These are phyloP conservation scores for Brevimyrus niger DNA, from an alignment of 2,113 vertebrate species.

Conservation along the genomic window DNA sequence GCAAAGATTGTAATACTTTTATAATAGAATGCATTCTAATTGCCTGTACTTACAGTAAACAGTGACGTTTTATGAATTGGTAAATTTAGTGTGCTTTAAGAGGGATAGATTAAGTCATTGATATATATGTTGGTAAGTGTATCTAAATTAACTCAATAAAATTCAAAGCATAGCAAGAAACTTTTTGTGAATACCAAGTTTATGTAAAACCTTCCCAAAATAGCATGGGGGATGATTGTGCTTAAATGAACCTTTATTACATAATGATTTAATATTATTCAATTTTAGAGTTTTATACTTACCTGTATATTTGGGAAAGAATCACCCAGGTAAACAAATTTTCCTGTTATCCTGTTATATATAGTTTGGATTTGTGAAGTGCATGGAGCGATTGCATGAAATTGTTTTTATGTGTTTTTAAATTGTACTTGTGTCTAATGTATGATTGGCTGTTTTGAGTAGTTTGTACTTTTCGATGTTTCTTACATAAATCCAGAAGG, in stretches of 20 bases:
- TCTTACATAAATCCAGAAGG: neutral
- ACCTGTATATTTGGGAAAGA: neutral
- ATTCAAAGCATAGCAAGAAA: neutral
- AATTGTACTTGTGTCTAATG: neutral
- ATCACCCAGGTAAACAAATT: neutral
- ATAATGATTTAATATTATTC: neutral
- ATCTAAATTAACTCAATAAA: neutral
- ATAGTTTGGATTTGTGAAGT: neutral
- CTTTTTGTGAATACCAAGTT: neutral
- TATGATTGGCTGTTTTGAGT: neutral
- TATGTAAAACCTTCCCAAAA: neutral
- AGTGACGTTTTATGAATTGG: neutral
- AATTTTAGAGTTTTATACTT: neutral
- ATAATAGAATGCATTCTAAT: neutral
- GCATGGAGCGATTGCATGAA: neutral
- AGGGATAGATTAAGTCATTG: neutral
- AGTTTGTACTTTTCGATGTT: neutral
- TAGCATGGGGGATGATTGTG: neutral
- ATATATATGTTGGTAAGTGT: neutral
- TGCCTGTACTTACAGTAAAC: neutral
- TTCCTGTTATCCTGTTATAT: neutral
- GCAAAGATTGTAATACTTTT: neutral
- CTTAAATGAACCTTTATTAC: neutral
- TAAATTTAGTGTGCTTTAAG: neutral
- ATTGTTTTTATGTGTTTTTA: neutral